Conservation (phyloP, 2,888 invertebrate genomes). For the Baronia brevicornis region DNA sequence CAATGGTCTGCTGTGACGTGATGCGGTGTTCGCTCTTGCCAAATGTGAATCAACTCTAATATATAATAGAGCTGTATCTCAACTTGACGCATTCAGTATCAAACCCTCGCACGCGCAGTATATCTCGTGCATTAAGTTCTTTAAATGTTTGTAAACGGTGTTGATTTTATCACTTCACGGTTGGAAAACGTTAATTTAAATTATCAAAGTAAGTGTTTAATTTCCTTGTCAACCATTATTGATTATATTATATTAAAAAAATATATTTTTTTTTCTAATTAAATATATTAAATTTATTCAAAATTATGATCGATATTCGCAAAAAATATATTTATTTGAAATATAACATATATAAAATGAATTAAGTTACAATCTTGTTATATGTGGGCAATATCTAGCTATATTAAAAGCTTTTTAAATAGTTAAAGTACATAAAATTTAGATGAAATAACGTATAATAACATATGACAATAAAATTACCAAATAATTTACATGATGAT, state of each 20-base stretch:
- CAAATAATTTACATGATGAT: too few relatives aligned
- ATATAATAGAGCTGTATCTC: constrained; percentile 49
- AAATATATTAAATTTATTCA: not conserved
- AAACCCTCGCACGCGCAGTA: constrained; percentile 22
- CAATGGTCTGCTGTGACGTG: constrained; percentile 41
- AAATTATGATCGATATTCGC: not conserved
- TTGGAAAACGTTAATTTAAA: constrained; percentile 53
- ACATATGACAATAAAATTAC: too few relatives aligned
- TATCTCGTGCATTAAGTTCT: constrained; percentile 18
- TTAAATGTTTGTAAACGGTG: constrained; percentile 61
- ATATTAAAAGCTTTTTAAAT: too few relatives aligned
- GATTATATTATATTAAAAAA: not conserved
- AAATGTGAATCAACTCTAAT: constrained; percentile 57
- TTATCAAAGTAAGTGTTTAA: constrained; percentile 48
- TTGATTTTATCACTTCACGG: constrained; percentile 45
- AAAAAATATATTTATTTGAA: not conserved
- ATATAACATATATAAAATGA: too few relatives aligned
- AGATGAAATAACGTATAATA: too few relatives aligned
- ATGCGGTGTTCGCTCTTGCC: constrained; percentile 48
- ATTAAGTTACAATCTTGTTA: too few relatives aligned
- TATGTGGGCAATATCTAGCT: too few relatives aligned
- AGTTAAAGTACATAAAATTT: too few relatives aligned
- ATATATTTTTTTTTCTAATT: not conserved
- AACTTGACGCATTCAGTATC: constrained; percentile 43
- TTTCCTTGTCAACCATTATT: constrained; percentile 6